Evolutionary conservation across 1,140 invertebrate species (phyloP).

Genomic region (Triops longicaudatus): DNA sequence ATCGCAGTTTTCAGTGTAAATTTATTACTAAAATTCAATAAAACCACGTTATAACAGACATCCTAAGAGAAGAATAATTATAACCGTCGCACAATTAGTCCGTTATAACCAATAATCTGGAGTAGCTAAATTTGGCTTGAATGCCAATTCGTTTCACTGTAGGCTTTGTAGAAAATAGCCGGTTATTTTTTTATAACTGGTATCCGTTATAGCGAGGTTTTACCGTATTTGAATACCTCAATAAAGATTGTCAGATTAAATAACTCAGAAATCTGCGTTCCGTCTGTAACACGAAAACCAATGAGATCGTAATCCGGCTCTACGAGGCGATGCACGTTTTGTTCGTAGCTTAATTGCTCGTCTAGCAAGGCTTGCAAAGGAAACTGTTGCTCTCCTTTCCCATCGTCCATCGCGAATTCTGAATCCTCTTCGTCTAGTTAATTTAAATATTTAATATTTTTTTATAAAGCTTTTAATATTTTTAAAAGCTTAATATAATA

Average conservation of each 20-base stretch:
- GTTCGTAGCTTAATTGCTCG: constrained; percentile 29
- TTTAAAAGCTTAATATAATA: too few species aligned
- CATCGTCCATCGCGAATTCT: not conserved
- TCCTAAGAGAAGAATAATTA: too few species aligned
- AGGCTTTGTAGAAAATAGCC: not conserved
- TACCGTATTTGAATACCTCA: constrained; percentile 22
- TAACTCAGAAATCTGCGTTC: constrained; percentile 20
- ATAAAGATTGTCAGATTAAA: constrained; percentile 25
- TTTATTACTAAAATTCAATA: too few species aligned
- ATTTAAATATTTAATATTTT: not conserved
- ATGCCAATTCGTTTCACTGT: too few species aligned
- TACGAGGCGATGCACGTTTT: constrained; percentile 10
- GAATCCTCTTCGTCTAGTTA: not conserved
- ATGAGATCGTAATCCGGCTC: constrained; percentile 8
- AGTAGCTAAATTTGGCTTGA: too few species aligned
- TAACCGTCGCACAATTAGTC: too few species aligned
- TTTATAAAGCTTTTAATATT: too few species aligned
- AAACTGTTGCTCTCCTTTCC: not conserved
- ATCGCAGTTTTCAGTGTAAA: too few species aligned
- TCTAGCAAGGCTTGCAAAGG: constrained; percentile 24
- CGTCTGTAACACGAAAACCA: constrained; percentile 24
- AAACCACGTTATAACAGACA: too few species aligned
- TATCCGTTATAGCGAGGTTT: too few species aligned
- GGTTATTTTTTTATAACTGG: too few species aligned
- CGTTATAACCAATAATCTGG: too few species aligned